Percentiles rank a stretch among this genome's conserved stretches.
Evolutionary conservation across 2,888 invertebrate genomes (phyloP).

Genomic region (Myathropa florea): DNA sequence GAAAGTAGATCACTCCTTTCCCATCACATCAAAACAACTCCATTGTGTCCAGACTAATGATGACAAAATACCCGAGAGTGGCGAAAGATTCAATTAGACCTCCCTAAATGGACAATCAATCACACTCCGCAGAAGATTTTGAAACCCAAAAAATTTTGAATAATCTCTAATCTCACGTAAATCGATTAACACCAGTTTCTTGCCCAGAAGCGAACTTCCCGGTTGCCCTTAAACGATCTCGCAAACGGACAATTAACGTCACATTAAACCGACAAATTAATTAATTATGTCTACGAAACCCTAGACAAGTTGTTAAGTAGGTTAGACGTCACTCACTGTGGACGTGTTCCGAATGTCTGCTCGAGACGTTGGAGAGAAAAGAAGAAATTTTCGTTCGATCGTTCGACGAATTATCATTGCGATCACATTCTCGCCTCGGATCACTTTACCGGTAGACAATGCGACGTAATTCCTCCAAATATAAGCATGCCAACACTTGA

Average conservation of each 20-base stretch:
- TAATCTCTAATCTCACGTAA: neutral
- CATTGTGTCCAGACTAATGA: neutral
- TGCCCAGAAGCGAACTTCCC: constrained; percentile 4
- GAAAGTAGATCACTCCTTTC: neutral
- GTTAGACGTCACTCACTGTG: constrained; percentile 39
- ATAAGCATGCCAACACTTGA: constrained; percentile 1
- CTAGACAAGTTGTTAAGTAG: constrained; percentile 34
- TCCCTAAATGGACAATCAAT: neutral
- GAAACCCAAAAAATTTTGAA: neutral
- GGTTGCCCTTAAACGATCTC: neutral
- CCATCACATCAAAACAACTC: neutral
- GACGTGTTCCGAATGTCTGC: constrained; percentile 28
- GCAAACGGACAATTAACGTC: constrained; percentile 14
- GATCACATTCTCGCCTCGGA: constrained; percentile 32
- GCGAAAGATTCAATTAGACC: neutral
- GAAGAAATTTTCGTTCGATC: neutral
- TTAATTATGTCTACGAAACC: constrained; percentile 16
- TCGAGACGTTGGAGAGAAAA: neutral
- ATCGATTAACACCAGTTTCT: constrained; percentile 1
- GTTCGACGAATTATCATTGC: constrained; percentile 31
- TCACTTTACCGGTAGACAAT: constrained; percentile 12
- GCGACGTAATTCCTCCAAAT: constrained; percentile 34
- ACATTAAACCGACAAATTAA: constrained; percentile 24
- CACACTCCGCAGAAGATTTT: neutral
- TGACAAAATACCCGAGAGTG: neutral